Evolutionary conservation across 1,140 invertebrate species (phyloP).

Genomic region (Brachionus paranguensis): DNA sequence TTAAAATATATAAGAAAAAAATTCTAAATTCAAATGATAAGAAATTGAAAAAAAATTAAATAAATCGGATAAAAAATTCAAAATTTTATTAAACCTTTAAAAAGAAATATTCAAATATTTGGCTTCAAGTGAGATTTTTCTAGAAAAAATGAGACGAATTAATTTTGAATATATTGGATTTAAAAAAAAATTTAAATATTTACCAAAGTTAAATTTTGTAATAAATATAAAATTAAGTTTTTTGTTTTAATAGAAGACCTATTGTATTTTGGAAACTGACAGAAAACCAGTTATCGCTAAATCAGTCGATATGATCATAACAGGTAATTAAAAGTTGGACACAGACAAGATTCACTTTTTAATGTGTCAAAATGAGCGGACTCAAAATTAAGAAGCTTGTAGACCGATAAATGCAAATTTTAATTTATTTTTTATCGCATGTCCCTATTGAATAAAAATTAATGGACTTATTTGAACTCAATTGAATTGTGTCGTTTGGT

Average conservation of each 20-base stretch:
- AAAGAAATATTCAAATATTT: neutral
- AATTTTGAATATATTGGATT: neutral
- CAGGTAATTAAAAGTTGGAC: neutral
- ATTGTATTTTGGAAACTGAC: neutral
- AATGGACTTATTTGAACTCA: neutral
- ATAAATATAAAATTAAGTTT: neutral
- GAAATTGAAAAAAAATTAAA: neutral
- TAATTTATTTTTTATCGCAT: neutral
- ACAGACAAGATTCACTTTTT: neutral
- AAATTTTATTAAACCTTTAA: neutral
- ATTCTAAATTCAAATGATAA: neutral
- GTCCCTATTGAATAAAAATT: neutral
- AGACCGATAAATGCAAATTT: conserved; percentile 24
- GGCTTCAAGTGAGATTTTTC: neutral
- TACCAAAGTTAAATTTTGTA: neutral
- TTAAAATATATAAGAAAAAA: neutral
- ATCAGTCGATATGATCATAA: neutral
- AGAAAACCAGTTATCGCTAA: neutral
- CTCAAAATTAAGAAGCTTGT: neutral
- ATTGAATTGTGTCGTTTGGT: neutral
- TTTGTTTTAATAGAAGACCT: neutral
- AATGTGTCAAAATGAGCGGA: neutral
- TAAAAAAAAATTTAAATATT: conserved; percentile 22
- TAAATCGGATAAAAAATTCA: too few relatives aligned
- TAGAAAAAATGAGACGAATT: neutral